Base-by-base conservation (phyloP, 2,888 invertebrate genomes). In the Peribatodes rhomboidaria region DNA sequence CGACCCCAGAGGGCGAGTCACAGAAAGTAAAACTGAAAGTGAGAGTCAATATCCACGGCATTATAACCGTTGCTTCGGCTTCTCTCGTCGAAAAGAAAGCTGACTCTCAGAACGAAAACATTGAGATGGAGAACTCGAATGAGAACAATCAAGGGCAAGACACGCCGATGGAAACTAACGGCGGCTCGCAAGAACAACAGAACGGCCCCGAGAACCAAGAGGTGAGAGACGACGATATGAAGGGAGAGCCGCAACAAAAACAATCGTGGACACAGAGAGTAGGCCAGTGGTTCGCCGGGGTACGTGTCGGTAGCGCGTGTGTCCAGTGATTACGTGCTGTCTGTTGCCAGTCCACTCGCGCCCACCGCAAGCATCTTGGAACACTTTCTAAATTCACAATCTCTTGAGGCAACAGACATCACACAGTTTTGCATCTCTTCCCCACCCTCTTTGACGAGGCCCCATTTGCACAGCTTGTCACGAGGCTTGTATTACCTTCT, bases 1-100 rank as follows among this genome's bases (percentile, higher is more conserved):
- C 99, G 4, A 97, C 96, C 31, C 89, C 97, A 0, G 97, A 97
- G 69, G 98, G 98, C 33, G 98, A 98, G 80, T 95, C 97, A n/a
- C 97, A 98, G 70, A 99, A 98, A 89, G 97, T 99, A 0, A 99
- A 99, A 91, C 96, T 99, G 4, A 99, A 99, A 94, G 98, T 98
- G 7, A 95, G 99, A 76, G 95, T 99, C 59, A 99, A 99, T 93
- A 94, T 97, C 54, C 97, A 99, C 86, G 99, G 99, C 55, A 96
- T 99, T 67, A 96, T 99, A 82, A 95, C 96, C 11, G 96, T 99
- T 22, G 96, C 97, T 11, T 97, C 97, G 58, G 99, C 99, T 4
- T 96, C 97, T 0, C 92, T 98, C 60, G 95, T 96, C 42, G 97
- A 97, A 81, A 97, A 96, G 81, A 96, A 96, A 79, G 95, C 94